Percentiles rank a stretch among this genome's conserved stretches.
These are phyloP conservation scores for Rhodeus uyekii DNA, from an alignment of 2,797 vertebrate genomes.

Conservation along the genomic window DNA sequence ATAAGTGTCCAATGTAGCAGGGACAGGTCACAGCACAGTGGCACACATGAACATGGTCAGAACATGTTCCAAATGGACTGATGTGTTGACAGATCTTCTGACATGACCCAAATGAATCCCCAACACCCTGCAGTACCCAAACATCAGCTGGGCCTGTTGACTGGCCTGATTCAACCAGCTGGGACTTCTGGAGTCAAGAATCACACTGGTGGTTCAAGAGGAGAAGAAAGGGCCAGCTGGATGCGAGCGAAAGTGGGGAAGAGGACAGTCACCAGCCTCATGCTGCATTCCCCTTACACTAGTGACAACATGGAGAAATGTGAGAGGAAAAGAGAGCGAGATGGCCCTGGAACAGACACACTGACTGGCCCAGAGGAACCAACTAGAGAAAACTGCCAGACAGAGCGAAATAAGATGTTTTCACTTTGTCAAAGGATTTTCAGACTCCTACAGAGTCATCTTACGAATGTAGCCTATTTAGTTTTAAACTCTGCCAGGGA, in stretches of 20 bases:
- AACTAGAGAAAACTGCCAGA: slow-evolving; percentile 30
- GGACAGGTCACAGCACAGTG: slow-evolving; percentile 43
- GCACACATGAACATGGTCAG: slow-evolving; percentile 47
- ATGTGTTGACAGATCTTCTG: slow-evolving; percentile 60
- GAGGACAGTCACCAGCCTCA: slow-evolving; percentile 59
- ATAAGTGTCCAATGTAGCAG: slow-evolving; percentile 44
- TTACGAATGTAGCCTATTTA: slow-evolving; percentile 41
- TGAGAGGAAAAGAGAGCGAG: slow-evolving; percentile 23
- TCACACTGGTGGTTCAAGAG: slow-evolving; percentile 47
- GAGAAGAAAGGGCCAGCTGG: slow-evolving; percentile 70
- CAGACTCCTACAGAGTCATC: slow-evolving; percentile 28
- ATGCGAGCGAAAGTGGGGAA: slow-evolving; percentile 63
- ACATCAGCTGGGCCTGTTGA: slow-evolving; percentile 39
- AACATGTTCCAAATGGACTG: slow-evolving; percentile 49
- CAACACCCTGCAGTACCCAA: slow-evolving; percentile 44
- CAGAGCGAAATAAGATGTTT: slow-evolving; percentile 38
- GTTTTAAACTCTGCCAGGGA: slow-evolving; percentile 44
- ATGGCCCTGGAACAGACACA: slow-evolving; percentile 28
- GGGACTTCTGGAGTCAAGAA: slow-evolving; percentile 50
- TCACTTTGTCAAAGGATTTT: slow-evolving; percentile 43
- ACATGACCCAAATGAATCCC: slow-evolving; percentile 60
- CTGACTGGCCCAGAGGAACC: slow-evolving; percentile 45
- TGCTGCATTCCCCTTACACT: slow-evolving; percentile 68
- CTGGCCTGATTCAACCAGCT: slow-evolving; percentile 44
- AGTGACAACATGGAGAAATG: slow-evolving; percentile 51